A percentile compares a stretch with the other conserved stretches of the same genome.
Evolutionary conservation across 2,113 vertebrate genomes (phyloP).

Genomic region (Ammospiza caudacuta): DNA sequence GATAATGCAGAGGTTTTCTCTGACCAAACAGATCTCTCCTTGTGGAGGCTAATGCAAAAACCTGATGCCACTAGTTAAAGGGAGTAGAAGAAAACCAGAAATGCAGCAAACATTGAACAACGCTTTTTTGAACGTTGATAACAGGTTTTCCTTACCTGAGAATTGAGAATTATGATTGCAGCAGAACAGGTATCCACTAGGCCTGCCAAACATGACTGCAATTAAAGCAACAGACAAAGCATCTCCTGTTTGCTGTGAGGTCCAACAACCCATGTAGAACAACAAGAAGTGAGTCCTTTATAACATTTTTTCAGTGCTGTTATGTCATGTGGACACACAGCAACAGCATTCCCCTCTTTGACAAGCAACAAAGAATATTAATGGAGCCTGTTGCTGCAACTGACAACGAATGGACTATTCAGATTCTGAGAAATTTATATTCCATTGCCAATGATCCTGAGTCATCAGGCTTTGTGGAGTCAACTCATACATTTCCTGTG

Average conservation of each 20-base stretch:
- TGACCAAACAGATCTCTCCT: background rate
- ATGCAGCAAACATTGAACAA: background rate
- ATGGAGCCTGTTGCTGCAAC: background rate
- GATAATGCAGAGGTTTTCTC: background rate
- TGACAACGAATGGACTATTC: background rate
- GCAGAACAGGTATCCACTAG: background rate
- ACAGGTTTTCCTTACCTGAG: background rate
- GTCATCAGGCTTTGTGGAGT: background rate
- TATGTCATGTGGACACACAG: background rate
- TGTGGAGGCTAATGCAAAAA: background rate
- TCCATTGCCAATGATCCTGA: background rate
- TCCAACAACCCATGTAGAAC: background rate
- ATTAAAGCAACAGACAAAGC: background rate
- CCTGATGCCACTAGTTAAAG: background rate
- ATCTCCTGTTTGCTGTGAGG: background rate
- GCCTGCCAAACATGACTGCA: background rate
- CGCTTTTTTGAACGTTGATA: background rate
- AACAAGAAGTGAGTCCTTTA: background rate
- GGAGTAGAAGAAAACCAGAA: background rate
- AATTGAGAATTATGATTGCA: background rate
- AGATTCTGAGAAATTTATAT: slow-evolving; percentile 19
- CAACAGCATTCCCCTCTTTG: background rate
- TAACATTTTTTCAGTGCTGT: background rate
- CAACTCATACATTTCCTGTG: background rate
- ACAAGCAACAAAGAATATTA: background rate